These are phyloP conservation scores for Arvicola amphibius DNA, from an alignment of 2,797 vertebrate species.

Conservation along the genomic window DNA sequence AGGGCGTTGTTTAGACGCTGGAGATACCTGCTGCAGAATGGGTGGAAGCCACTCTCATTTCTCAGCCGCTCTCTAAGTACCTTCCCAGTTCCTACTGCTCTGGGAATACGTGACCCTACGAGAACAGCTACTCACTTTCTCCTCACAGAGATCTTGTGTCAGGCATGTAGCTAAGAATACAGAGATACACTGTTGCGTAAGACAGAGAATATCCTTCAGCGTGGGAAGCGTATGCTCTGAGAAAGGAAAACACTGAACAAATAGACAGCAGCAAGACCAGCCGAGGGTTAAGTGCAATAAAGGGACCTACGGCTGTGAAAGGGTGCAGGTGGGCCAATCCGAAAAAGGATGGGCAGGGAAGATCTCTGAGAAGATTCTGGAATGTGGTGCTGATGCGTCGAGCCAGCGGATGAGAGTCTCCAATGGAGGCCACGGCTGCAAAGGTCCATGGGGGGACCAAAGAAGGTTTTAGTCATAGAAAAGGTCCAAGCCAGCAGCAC, in stretches of 20 bases:
- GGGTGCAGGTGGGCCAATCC: neutral
- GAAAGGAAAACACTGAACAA: neutral
- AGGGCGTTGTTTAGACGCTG: neutral
- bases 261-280: neutral
- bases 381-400: neutral
- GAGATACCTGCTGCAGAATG: neutral
- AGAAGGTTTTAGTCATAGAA: neutral
- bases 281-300: neutral
- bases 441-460: conserved; percentile 7
- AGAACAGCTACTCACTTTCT: neutral
- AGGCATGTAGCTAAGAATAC: neutral
- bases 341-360: neutral
- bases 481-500: no score
- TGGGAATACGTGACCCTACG: neutral
- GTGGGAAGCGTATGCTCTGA: neutral
- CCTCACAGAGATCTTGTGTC: neutral
- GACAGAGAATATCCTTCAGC: neutral
- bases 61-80: neutral
- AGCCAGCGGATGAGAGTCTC: neutral
- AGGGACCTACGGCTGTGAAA: neutral
- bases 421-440: neutral
- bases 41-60: neutral
- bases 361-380: neutral
- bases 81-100: neutral
- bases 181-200: neutral